Evolutionary conservation across 2,888 invertebrate genomes (phyloP).

Genomic region (Drosophila maculinotata): DNA sequence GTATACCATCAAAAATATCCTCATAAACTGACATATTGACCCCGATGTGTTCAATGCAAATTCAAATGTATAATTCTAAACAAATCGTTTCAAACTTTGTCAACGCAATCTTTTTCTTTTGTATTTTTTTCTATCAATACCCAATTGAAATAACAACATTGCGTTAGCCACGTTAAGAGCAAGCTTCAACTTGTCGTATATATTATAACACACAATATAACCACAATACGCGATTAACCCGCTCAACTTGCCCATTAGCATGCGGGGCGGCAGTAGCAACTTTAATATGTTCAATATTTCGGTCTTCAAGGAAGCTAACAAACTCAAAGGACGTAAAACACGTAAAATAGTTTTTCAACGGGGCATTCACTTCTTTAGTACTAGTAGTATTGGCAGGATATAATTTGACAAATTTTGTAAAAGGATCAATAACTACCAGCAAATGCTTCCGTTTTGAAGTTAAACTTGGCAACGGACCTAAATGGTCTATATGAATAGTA

Average conservation of each 20-base stretch:
- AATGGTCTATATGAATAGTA: neutral
- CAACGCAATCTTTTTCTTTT: constrained; percentile 45
- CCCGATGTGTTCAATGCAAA: constrained; percentile 68
- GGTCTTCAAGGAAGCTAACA: too few species aligned
- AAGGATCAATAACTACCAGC: too few species aligned
- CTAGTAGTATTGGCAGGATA: too few species aligned
- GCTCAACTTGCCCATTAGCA: too few species aligned
- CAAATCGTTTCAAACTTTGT: constrained; percentile 60
- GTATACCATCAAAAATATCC: constrained; percentile 11
- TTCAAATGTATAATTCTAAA: constrained; percentile 34
- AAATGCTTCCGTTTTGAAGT: neutral
- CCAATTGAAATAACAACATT: constrained; percentile 45
- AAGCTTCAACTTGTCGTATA: constrained; percentile 81
- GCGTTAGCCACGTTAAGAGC: constrained; percentile 81
- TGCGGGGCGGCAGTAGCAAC: too few species aligned
- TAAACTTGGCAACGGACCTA: neutral
- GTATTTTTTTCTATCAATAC: constrained; percentile 44
- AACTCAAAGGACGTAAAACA: too few species aligned
- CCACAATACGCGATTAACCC: constrained; percentile 9
- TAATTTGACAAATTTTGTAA: too few species aligned
- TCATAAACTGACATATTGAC: constrained; percentile 61
- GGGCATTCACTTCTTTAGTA: too few species aligned
- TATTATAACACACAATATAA: constrained; percentile 67
- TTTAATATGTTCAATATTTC: too few species aligned
- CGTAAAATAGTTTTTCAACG: too few species aligned